phyloP scores from a whole-genome alignment of 2,797 vertebrate species.

The Argyrosomus regius region DNA sequence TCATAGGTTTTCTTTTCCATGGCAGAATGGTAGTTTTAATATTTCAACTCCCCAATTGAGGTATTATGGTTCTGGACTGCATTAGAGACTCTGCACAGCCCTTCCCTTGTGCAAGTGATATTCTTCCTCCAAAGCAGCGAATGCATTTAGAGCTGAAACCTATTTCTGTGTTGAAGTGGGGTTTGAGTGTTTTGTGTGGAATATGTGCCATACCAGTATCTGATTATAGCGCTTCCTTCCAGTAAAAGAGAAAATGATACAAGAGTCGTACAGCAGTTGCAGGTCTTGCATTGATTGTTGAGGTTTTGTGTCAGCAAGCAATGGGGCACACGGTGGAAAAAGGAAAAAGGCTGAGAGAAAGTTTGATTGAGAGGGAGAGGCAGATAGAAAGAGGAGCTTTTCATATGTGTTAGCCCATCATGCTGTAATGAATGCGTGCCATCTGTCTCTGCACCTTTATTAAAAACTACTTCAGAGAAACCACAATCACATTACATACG shows the following conservation, averaged over 20 bases:
- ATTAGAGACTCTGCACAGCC: conserved; percentile 46
- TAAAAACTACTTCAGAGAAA: conserved; percentile 73
- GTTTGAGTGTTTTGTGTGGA: conserved; percentile 42
- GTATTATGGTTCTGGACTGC: conserved; percentile 63
- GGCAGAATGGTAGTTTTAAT: conserved; percentile 68
- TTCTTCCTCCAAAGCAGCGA: conserved; percentile 37
- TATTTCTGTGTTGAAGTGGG: conserved; percentile 43
- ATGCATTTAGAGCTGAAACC: conserved; percentile 48
- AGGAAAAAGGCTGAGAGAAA: conserved; percentile 25
- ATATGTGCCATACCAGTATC: conserved; percentile 21
- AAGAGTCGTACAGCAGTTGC: neutral
- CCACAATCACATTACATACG: conserved; percentile 62
- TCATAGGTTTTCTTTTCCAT: conserved; percentile 45
- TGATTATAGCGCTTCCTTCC: conserved; percentile 40
- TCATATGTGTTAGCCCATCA: conserved; percentile 75
- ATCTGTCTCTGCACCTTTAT: conserved; percentile 77
- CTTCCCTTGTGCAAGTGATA: conserved; percentile 42
- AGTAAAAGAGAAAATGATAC: conserved; percentile 36
- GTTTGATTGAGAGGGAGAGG: conserved; percentile 55
- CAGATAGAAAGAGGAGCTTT: conserved; percentile 51
- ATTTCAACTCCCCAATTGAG: conserved; percentile 65
- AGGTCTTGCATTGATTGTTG: conserved; percentile 30
- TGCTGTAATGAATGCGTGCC: conserved; percentile 73
- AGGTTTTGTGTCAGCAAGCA: conserved; percentile 23
- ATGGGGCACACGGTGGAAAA: neutral